Conservation (phyloP, 2,113 vertebrate species). For the Trichechus manatus region DNA sequence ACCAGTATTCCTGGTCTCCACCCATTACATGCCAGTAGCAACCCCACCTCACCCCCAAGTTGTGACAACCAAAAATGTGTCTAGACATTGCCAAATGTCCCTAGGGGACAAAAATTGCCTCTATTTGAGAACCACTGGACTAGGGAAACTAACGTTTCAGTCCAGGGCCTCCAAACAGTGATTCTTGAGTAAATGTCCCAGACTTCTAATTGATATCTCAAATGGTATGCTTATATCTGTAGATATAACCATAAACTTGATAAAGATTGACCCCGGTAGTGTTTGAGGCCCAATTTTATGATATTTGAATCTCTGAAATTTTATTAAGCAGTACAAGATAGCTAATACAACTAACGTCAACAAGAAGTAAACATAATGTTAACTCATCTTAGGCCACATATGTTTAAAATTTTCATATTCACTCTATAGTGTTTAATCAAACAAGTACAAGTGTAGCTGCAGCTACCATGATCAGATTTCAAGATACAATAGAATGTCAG, state of each 20-base stretch:
- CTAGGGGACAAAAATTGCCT: neutral
- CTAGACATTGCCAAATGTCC: neutral
- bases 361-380: neutral
- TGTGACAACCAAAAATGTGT: neutral
- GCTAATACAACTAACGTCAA: neutral
- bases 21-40: neutral
- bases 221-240: neutral
- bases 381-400: neutral
- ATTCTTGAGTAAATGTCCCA: neutral
- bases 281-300: neutral
- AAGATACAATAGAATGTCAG: neutral
- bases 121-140: neutral
- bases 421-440: neutral
- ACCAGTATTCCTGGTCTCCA: neutral
- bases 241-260: neutral
- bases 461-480: neutral
- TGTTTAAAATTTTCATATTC: neutral
- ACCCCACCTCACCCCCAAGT: neutral
- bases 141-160: neutral
- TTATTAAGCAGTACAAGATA: neutral
- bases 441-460: neutral
- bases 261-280: neutral
- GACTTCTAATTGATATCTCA: neutral
- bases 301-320: neutral
- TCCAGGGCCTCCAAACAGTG: neutral